These are phyloP conservation scores for Tiaroga cobitis DNA, from an alignment of 2,797 vertebrate species.

Conservation along the genomic window DNA sequence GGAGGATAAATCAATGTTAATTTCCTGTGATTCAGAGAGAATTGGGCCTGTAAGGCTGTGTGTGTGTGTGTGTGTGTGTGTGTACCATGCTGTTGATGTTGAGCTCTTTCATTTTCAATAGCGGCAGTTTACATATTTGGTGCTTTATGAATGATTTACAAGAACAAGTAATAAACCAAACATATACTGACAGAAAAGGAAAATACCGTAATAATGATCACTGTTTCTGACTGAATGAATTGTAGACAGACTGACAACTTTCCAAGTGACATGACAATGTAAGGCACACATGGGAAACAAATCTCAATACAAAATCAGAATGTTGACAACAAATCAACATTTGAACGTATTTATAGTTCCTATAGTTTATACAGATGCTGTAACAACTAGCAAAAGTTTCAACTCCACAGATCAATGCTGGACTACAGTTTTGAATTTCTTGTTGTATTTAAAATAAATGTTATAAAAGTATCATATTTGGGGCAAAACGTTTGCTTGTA, in stretches of 20 bases:
- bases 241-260: neutral
- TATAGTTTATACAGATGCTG: neutral
- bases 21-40: slow-evolving; percentile 54
- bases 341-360: too few relatives aligned
- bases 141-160: slow-evolving; percentile 72
- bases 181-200: slow-evolving; percentile 65
- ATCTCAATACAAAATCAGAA: neutral
- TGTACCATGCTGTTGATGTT: slow-evolving; percentile 36
- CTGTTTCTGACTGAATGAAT: slow-evolving; percentile 25
- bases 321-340: neutral
- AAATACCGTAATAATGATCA: slow-evolving; percentile 3
- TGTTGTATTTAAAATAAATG: neutral
- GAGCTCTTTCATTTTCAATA: slow-evolving; percentile 62
- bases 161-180: slow-evolving; percentile 77
- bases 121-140: slow-evolving; percentile 68
- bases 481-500: neutral
- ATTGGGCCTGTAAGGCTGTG: neutral
- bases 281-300: too few relatives aligned
- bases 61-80: neutral
- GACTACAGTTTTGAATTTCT: neutral
- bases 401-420: neutral
- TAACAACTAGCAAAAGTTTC: neutral
- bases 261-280: neutral
- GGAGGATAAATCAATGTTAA: slow-evolving; percentile 35
- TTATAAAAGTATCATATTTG: neutral